A percentile compares a stretch with the other conserved stretches of the same genome.
phyloP scores from a whole-genome alignment of 2,888 invertebrate species.

The Phytoseiulus persimilis region DNA sequence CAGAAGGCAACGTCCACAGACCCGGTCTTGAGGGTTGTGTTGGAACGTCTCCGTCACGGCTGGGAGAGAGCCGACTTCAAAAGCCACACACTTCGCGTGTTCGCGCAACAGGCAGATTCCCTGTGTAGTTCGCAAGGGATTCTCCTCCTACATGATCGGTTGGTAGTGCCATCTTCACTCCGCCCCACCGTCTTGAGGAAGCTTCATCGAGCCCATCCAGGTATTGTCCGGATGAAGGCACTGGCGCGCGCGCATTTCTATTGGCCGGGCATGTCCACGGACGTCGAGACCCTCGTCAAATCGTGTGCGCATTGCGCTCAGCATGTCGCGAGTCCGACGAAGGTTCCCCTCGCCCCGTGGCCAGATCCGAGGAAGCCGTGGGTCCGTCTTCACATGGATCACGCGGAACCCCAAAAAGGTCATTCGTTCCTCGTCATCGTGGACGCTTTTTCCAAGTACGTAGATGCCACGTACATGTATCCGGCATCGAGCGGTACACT shows the following conservation, averaged over 20 bases:
- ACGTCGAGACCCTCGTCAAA: background rate
- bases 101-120: background rate
- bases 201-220: background rate
- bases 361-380: background rate
- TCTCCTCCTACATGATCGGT: background rate
- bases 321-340: background rate
- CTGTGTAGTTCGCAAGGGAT: background rate
- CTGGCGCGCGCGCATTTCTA: background rate
- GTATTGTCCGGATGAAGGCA: background rate
- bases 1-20: no score
- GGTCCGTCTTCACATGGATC: background rate
- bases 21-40: no score
- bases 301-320: background rate
- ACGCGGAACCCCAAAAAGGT: background rate
- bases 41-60: no score
- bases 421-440: background rate
- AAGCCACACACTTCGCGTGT: background rate
- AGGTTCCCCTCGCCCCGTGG: background rate
- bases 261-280: background rate
- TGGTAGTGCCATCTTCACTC: background rate
- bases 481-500: background rate
- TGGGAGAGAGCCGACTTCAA: no score
- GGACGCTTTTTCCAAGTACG: background rate
- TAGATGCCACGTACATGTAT: background rate
- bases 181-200: background rate